Conservation (phyloP, 2,113 vertebrate species). For the Seriola rivoliana region DNA sequence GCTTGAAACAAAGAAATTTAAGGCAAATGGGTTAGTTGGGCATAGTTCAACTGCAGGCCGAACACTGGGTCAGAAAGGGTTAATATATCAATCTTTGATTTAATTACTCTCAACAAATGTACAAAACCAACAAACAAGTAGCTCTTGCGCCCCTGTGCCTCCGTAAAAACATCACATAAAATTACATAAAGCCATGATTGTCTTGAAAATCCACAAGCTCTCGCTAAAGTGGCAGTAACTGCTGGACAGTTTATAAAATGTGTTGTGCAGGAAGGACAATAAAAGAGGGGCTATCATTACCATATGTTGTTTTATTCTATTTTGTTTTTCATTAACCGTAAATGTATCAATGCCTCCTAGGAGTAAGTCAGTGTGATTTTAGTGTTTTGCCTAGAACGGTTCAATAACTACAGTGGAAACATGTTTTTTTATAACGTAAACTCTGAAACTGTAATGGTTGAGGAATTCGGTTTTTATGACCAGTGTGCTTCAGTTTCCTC, state of each 20-base stretch:
- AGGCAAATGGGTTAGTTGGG: too few relatives aligned
- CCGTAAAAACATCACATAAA: constrained; percentile 32
- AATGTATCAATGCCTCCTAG: constrained; percentile 16
- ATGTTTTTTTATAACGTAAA: constrained; percentile 15
- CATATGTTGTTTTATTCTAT: constrained; percentile 41
- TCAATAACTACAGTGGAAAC: constrained; percentile 25
- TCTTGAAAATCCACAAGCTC: constrained; percentile 31
- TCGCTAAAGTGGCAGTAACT: constrained; percentile 10
- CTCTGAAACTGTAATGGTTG: neutral
- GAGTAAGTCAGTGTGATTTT: constrained; percentile 20
- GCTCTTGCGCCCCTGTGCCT: constrained; percentile 1
- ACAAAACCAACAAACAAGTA: neutral
- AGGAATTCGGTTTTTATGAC: constrained; percentile 19
- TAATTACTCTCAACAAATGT: constrained; percentile 12
- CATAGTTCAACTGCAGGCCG: too few relatives aligned
- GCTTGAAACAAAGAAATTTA: too few relatives aligned
- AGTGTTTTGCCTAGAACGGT: constrained; percentile 25
- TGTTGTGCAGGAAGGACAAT: constrained; percentile 25
- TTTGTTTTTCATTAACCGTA: constrained; percentile 58
- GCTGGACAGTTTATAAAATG: constrained; percentile 22
- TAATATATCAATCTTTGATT: neutral
- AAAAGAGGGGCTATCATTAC: constrained; percentile 29
- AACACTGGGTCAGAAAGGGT: neutral
- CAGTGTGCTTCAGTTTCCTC: constrained; percentile 1
- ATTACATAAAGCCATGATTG: constrained; percentile 34